phyloP scores from a whole-genome alignment of 2,797 vertebrate genomes.

The Mallotus villosus region DNA sequence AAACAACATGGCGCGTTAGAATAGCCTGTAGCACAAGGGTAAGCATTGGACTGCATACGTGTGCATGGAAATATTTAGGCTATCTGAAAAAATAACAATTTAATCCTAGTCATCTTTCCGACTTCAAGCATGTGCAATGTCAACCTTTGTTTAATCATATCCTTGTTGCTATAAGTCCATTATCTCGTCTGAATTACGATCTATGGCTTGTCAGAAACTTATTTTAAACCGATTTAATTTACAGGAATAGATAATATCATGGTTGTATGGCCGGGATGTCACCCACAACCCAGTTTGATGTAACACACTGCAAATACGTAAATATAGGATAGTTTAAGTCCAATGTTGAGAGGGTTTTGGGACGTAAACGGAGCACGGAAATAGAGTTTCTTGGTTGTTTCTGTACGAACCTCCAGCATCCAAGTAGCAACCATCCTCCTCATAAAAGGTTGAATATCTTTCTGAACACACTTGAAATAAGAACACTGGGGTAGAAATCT shows the following conservation, averaged over 20 bases:
- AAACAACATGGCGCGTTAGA: conserved; percentile 89
- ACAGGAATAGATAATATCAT: conserved; percentile 39
- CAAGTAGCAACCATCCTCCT: conserved; percentile 92
- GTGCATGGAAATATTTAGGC: conserved; percentile 82
- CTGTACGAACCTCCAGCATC: conserved; percentile 93
- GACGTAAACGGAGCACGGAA: conserved; percentile 56
- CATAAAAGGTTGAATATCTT: conserved; percentile 93
- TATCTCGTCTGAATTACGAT: conserved; percentile 34
- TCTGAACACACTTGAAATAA: conserved; percentile 92
- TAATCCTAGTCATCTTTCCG: conserved; percentile 40
- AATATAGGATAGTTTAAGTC: conserved; percentile 30
- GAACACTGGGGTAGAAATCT: conserved; percentile 87
- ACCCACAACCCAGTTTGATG: conserved; percentile 23
- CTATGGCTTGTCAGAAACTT: conserved; percentile 52
- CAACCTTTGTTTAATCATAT: conserved; percentile 13
- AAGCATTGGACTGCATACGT: conserved; percentile 87
- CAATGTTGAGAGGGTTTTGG: conserved; percentile 45
- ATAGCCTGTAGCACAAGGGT: conserved; percentile 50
- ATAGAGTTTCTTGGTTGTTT: conserved; percentile 42
- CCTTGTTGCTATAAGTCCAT: conserved; percentile 25
- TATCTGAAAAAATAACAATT: conserved; percentile 69
- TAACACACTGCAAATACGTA: conserved; percentile 31
- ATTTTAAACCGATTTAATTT: conserved; percentile 43
- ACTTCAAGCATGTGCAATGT: conserved; percentile 19
- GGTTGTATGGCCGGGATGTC: conserved; percentile 37